phyloP scores from a whole-genome alignment of 2,888 invertebrate genomes.

The Lasiommata megera region DNA sequence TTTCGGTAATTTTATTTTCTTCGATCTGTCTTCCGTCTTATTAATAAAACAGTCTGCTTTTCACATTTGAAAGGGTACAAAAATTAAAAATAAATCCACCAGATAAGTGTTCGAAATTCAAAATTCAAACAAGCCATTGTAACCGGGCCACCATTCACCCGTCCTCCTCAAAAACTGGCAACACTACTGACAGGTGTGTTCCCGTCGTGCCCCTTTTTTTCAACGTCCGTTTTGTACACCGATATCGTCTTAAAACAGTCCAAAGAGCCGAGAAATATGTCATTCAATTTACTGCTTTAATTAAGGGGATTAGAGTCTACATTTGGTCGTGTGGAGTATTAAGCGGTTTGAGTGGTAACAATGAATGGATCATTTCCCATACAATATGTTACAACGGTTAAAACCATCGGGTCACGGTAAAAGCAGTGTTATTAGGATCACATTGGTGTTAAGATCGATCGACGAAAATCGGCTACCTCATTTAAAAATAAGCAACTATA shows the following conservation, averaged over 20 bases:
- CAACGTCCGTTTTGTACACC: slow-evolving; percentile 73
- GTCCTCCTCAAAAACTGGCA: slow-evolving; percentile 78
- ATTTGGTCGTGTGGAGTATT: slow-evolving; percentile 35
- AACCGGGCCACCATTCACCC: slow-evolving; percentile 63
- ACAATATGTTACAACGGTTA: slow-evolving; percentile 75
- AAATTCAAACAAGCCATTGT: slow-evolving; percentile 65
- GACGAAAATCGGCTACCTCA: slow-evolving; percentile 14
- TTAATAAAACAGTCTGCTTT: no score
- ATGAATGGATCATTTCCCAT: slow-evolving; percentile 78
- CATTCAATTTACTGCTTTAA: slow-evolving; percentile 34
- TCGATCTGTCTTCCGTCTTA: no score
- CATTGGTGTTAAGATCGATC: slow-evolving; percentile 36
- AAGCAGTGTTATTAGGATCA: slow-evolving; percentile 45
- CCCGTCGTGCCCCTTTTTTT: slow-evolving; percentile 78
- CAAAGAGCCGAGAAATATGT: slow-evolving; percentile 33
- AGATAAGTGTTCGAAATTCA: slow-evolving; percentile 44
- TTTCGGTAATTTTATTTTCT: no score
- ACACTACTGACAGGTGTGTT: slow-evolving; percentile 80
- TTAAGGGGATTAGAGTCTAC: slow-evolving; percentile 34
- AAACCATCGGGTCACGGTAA: slow-evolving; percentile 44
- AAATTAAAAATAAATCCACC: slow-evolving; percentile 17
- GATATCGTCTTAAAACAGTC: slow-evolving; percentile 40
- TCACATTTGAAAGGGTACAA: no score
- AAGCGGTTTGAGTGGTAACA: slow-evolving; percentile 66
- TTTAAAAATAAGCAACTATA: slow-evolving; percentile 35